Base-by-base conservation (phyloP, 2,888 invertebrate genomes). In the Amphipyra berbera region DNA sequence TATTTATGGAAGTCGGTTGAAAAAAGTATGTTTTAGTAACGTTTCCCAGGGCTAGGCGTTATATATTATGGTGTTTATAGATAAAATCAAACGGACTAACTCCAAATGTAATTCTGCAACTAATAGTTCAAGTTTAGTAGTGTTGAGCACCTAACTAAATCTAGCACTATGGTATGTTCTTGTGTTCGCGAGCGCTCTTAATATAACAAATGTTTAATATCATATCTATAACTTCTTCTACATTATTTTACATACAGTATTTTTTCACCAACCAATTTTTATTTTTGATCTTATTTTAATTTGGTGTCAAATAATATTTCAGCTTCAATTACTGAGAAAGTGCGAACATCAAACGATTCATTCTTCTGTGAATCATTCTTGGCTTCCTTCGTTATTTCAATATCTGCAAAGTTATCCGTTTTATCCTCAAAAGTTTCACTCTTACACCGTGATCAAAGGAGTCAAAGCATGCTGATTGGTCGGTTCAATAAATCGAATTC, bases 281-380 rank as follows among this genome's bases (percentile, higher is more conserved):
- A 6, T 30, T 30, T 30, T 7, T 30, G 42, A 47, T 37, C 15
- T 63, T 62, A 70, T 47, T 63, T 54, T 41, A 33, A 49, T 49
- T 70, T 63, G 14, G 14, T 40, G 46, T 71, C 70, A 41, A 35
- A 27, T 45, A 4, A 12, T 4, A n/a, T 53, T 53, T 48, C 71
- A 40, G 13, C 40, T 70, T 49, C 64, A 45, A 63, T 71, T 49
- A 63, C 55, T 12, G 55, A 41, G 53, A 54, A 59, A 59, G 27
- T 38, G 14, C n/a, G 8, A 38, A 6, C 10, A 47, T 33, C 10
- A 6, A 41, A 33, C 41, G 38, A 13, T 45, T n/a, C 15, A 10
- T 55, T 64, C 13, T 41, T 42, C 27, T 14, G 42, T 9, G 12
- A 73, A 72, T 9, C 6, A 12, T 7, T 44, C 35, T 35, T 42